phyloP scores from a whole-genome alignment of 1,140 invertebrate genomes.

The Drosophila pandora region DNA sequence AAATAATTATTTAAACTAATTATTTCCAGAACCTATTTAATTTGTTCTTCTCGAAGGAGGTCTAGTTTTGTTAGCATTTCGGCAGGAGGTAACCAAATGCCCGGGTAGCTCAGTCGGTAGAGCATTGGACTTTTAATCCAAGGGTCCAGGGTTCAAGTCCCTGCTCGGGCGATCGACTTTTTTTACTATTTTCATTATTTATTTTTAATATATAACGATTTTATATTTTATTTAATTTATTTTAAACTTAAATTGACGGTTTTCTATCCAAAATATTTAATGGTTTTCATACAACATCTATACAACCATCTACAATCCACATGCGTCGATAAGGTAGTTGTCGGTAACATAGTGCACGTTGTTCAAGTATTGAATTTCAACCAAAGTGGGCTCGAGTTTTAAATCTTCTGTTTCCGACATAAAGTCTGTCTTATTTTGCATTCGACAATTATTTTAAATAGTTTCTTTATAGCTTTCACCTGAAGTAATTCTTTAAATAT shows the following conservation, averaged over 20 bases:
- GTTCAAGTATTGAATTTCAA: not conserved
- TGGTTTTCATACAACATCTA: too few species aligned
- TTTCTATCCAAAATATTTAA: too few species aligned
- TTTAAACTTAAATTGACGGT: not conserved
- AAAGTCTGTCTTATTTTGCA: slow-evolving; percentile 96
- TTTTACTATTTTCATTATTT: not conserved
- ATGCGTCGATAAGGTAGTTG: slow-evolving; percentile 1
- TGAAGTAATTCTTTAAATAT: too few species aligned
- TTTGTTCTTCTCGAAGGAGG: not conserved
- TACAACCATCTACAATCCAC: slow-evolving; percentile 12
- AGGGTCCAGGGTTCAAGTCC: slow-evolving; percentile 92
- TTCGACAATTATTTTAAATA: slow-evolving; percentile 82
- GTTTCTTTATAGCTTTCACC: too few species aligned
- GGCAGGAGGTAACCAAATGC: slow-evolving; percentile 63
- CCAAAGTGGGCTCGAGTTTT: not conserved
- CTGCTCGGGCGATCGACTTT: slow-evolving; percentile 87
- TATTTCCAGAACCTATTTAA: not conserved
- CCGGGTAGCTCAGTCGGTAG: slow-evolving; percentile 91
- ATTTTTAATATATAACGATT: not conserved
- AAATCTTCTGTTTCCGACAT: slow-evolving; percentile 85
- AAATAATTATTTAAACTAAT: not conserved
- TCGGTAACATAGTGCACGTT: slow-evolving; percentile 2
- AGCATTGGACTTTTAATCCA: slow-evolving; percentile 92
- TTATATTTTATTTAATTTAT: not conserved
- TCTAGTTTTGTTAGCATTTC: not conserved